phyloP scores from a whole-genome alignment of 2,113 vertebrate genomes.

The Petroica traversi region DNA sequence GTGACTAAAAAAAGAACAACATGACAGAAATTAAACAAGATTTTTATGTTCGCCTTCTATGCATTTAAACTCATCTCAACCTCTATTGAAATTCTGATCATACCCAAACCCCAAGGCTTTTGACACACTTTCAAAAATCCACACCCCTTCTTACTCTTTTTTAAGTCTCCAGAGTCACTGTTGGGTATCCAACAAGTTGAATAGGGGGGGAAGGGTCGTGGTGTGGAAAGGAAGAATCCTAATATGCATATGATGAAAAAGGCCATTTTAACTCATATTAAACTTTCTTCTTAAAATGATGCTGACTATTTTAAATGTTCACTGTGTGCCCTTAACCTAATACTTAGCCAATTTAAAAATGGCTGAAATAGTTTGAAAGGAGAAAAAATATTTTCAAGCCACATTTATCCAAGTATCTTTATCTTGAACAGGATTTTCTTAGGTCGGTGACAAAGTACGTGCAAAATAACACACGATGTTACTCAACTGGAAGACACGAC shows the following conservation, averaged over 20 bases:
- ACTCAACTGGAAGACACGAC: not conserved
- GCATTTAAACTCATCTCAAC: conserved; percentile 83
- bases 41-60: conserved; percentile 83
- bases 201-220: not conserved
- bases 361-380: not conserved
- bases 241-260: conserved; percentile 49
- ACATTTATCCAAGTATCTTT: not conserved
- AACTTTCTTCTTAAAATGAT: conserved; percentile 16
- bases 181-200: conserved; percentile 77
- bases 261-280: not conserved
- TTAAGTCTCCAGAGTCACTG: conserved; percentile 79
- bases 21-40: conserved; percentile 90
- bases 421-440: conserved; percentile 38
- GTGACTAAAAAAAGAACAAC: conserved; percentile 78
- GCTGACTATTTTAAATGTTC: conserved; percentile 25
- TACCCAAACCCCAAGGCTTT: conserved; percentile 89
- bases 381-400: conserved; percentile 1
- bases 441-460: conserved; percentile 34
- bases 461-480: conserved; percentile 36
- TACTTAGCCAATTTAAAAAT: not conserved
- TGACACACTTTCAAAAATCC: conserved; percentile 89
- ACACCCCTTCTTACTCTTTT: conserved; percentile 80
- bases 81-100: conserved; percentile 88
- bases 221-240: not conserved
- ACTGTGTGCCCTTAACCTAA: not conserved